A percentile compares a stretch with the other conserved stretches of the same genome.
phyloP scores from a whole-genome alignment of 1,140 invertebrate species.

The Sinonovacula constricta region DNA sequence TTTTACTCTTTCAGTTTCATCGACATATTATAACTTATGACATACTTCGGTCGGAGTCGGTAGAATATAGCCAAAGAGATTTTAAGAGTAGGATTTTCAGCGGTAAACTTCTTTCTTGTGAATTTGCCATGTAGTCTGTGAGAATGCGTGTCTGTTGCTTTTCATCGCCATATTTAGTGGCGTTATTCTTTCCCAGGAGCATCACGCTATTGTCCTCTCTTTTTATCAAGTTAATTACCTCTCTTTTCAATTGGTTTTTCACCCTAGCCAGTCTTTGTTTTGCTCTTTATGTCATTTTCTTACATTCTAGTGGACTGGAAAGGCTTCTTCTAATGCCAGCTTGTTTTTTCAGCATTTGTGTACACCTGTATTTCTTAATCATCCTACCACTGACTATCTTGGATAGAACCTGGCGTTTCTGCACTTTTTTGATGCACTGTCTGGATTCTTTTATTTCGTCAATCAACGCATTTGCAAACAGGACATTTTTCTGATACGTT shows the following conservation, averaged over 20 bases:
- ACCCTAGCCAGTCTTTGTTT: not conserved
- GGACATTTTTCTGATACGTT: too few species aligned
- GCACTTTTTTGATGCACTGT: too few species aligned
- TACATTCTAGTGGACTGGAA: too few species aligned
- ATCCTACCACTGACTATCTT: too few species aligned
- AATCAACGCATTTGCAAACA: too few species aligned
- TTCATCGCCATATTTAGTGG: not conserved
- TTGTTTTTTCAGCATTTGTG: not conserved
- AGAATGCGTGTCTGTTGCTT: not conserved
- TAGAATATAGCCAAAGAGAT: not conserved
- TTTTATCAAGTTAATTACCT: not conserved
- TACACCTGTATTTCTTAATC: not conserved
- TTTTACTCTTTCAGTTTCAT: too few species aligned
- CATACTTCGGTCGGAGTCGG: not conserved
- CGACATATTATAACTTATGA: too few species aligned
- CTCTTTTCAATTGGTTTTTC: not conserved
- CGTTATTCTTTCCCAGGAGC: conserved; percentile 3
- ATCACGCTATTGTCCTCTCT: conserved; percentile 1
- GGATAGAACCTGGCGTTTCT: too few species aligned
- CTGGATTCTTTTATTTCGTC: too few species aligned
- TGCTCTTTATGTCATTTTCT: not conserved
- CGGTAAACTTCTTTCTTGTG: not conserved
- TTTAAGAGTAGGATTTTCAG: not conserved
- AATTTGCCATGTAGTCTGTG: not conserved
- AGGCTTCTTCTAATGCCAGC: not conserved